Evolutionary conservation across 2,888 invertebrate species (phyloP).

Genomic region (Escarpia spicata): DNA sequence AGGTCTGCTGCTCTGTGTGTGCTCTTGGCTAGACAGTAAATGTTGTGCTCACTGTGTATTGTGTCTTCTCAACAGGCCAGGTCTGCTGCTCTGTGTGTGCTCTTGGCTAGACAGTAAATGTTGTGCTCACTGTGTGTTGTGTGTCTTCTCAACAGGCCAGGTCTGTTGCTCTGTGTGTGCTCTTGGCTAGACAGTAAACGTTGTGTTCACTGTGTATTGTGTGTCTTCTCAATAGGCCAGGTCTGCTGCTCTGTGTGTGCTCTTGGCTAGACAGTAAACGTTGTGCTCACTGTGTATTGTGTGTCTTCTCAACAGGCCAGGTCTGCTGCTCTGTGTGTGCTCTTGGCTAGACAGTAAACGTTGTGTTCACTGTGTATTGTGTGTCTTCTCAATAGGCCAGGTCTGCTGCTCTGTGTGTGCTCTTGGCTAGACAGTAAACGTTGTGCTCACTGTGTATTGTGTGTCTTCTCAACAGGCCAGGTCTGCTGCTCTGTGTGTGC

Average conservation of each 20-base stretch:
- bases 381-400: slow-evolving; percentile 77
- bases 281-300: neutral
- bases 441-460: neutral
- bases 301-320: slow-evolving; percentile 77
- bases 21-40: slow-evolving; percentile 72
- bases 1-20: slow-evolving; percentile 92
- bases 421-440: slow-evolving; percentile 71
- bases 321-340: slow-evolving; percentile 97
- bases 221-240: too few species aligned
- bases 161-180: too few species aligned
- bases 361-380: neutral
- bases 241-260: slow-evolving; percentile 97
- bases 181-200: too few species aligned
- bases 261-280: slow-evolving; percentile 71
- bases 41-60: too few species aligned
- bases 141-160: slow-evolving; percentile 77
- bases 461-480: slow-evolving; percentile 77
- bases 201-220: too few species aligned
- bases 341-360: slow-evolving; percentile 71
- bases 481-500: slow-evolving; percentile 97
- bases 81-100: slow-evolving; percentile 97
- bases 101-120: slow-evolving; percentile 71
- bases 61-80: too few species aligned
- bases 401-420: slow-evolving; percentile 97
- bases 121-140: neutral